Percentiles rank a stretch among this genome's conserved stretches.
Conservation (phyloP, 2,888 invertebrate species). For the Morpho achilles region DNA sequence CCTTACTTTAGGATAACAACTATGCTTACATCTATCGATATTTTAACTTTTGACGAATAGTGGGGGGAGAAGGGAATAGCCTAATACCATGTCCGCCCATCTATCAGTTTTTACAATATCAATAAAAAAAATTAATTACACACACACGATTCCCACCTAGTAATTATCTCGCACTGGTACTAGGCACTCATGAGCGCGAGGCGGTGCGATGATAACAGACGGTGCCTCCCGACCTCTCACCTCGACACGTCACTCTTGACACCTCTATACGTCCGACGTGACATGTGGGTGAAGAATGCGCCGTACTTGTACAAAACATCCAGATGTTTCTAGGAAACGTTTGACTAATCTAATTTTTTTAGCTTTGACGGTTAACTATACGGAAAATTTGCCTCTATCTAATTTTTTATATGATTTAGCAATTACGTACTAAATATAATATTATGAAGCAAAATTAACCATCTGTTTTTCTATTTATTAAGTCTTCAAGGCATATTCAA, state of each 20-base stretch:
- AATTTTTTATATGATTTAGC: neutral
- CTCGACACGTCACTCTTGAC: constrained; percentile 18
- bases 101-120: no score
- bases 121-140: constrained; percentile 2
- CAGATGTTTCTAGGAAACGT: constrained; percentile 4
- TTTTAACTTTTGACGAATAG: no score
- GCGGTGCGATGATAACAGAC: constrained; percentile 21
- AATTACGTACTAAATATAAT: no score
- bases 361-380: no score
- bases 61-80: no score
- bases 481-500: no score
- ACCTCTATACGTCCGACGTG: constrained; percentile 11
- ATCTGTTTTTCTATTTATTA: no score
- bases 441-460: no score
- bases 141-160: constrained; percentile 9
- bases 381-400: neutral
- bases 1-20: no score
- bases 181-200: constrained; percentile 16
- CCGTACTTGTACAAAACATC: constrained; percentile 1
- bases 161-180: constrained; percentile 22
- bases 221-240: constrained; percentile 21
- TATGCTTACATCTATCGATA: no score
- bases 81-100: no score
- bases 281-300: constrained; percentile 15
- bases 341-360: neutral